Base-by-base conservation (phyloP, 2,888 invertebrate species). In the Trachelus stipa region DNA sequence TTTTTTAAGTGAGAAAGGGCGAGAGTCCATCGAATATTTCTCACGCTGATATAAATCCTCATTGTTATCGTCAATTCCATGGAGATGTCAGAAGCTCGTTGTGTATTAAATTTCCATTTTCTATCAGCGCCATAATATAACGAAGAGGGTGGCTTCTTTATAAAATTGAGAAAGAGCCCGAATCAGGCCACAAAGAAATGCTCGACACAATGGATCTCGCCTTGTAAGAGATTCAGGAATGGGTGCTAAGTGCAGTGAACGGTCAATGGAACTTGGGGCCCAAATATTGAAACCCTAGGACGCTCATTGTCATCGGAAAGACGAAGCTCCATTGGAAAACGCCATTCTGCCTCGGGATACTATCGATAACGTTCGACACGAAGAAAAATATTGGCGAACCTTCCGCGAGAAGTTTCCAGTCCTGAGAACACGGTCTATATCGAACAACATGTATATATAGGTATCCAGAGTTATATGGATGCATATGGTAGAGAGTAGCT, bases 51-150 rank as follows among this genome's bases (percentile, higher is more conserved):
- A 56, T 56, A 69, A 74, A 77, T 76, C 76, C 75, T 79, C 73
- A 78, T 80, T 79, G 75, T 69, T 75, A 75, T 73, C 68, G 75
- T 35, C 73, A 78, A 74, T 78, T 68, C 77, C 35, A 69, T 34
- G 71, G 71, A 56, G 23, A 56, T 9, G 71, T 71, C 71, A 34
- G 33, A 71, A 71, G 33, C 12, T 71, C 71, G 79, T 77, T 80
- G 79, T 81, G 84, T 83, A 87, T 88, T 85, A 87, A 87, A 88
- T 88, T 88, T 87, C 87, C 87, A 87, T 88, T 87, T 87, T 85
- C 87, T 84, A 80, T 79, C 77, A 80, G 76, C 78, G 83, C 82
- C 69, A 31, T 34, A 77, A 81, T 79, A 80, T 77, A 81, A 77
- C 74, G 74, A 77, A 71, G 77, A 75, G 56, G 73, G 76, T 34